These are phyloP conservation scores for Andricus quercusramuli DNA, from an alignment of 2,888 invertebrate genomes.

Conservation along the genomic window DNA sequence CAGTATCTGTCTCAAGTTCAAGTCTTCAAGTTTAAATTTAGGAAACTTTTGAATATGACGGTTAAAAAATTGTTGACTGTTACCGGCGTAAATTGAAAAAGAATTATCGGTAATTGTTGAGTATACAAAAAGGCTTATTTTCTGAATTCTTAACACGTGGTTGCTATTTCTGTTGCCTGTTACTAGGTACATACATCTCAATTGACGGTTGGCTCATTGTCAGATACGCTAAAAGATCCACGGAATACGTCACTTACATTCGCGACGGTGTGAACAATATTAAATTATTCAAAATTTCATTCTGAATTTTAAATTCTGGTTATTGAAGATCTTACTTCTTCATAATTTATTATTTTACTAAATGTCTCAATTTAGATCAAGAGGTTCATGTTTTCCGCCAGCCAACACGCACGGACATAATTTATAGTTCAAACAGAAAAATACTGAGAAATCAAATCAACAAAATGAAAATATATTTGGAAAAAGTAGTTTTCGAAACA, in stretches of 20 bases:
- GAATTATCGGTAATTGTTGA: not conserved
- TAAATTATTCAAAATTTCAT: too few relatives aligned
- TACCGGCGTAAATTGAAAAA: not conserved
- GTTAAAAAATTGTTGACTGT: not conserved
- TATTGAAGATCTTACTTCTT: too few relatives aligned
- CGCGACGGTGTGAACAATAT: not conserved
- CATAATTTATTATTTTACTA: too few relatives aligned
- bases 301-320: too few relatives aligned
- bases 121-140: conserved; percentile 38
- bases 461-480: too few relatives aligned
- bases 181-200: conserved; percentile 43
- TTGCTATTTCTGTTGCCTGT: conserved; percentile 53
- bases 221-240: conserved; percentile 12
- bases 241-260: conserved; percentile 53
- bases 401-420: too few relatives aligned
- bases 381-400: too few relatives aligned
- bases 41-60: not conserved
- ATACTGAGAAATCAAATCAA: too few relatives aligned
- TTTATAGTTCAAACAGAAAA: too few relatives aligned
- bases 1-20: not conserved
- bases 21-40: not conserved
- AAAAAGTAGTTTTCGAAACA: too few relatives aligned
- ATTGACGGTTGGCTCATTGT: conserved; percentile 48
- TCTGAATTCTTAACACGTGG: conserved; percentile 61
- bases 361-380: too few relatives aligned